phyloP scores from a whole-genome alignment of 2,888 invertebrate species.

The Camponotus fellah region DNA sequence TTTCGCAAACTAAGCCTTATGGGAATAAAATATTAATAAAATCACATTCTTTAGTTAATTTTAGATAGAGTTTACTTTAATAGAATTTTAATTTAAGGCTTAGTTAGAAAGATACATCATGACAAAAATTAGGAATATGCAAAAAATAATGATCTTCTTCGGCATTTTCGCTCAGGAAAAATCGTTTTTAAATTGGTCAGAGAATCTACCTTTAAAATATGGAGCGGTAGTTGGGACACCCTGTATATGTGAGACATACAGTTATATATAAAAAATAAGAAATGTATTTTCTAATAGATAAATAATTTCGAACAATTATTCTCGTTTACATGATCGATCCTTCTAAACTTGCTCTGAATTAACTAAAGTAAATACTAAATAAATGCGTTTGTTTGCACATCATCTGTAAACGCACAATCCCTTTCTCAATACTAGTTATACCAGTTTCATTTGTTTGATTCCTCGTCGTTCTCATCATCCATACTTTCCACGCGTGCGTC shows the following conservation, averaged over 20 bases:
- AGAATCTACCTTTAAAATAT: too few species aligned
- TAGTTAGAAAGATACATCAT: too few species aligned
- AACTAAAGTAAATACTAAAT: constrained; percentile 14
- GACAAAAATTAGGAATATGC: too few species aligned
- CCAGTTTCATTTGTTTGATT: constrained; percentile 40
- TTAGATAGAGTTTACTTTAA: too few species aligned
- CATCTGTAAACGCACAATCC: not conserved
- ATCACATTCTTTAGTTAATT: too few species aligned
- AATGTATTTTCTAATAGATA: not conserved
- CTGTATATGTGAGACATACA: not conserved
- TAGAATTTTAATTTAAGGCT: too few species aligned
- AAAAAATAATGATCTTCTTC: too few species aligned
- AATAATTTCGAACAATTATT: not conserved
- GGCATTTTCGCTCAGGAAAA: too few species aligned
- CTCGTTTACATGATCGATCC: not conserved
- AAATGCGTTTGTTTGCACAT: constrained; percentile 29
- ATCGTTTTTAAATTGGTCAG: too few species aligned
- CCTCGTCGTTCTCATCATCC: constrained; percentile 25
- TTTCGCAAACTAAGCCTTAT: too few species aligned
- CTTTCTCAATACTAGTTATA: constrained; percentile 37
- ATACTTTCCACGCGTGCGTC: constrained; percentile 33
- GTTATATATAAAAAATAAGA: not conserved
- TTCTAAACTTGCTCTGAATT: not conserved
- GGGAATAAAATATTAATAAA: too few species aligned
- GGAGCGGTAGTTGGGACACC: too few species aligned